Percentiles rank a stretch among this genome's conserved stretches.
Evolutionary conservation across 2,113 vertebrate genomes (phyloP).

Genomic region (Cryptoleucopteryx plumbea): DNA sequence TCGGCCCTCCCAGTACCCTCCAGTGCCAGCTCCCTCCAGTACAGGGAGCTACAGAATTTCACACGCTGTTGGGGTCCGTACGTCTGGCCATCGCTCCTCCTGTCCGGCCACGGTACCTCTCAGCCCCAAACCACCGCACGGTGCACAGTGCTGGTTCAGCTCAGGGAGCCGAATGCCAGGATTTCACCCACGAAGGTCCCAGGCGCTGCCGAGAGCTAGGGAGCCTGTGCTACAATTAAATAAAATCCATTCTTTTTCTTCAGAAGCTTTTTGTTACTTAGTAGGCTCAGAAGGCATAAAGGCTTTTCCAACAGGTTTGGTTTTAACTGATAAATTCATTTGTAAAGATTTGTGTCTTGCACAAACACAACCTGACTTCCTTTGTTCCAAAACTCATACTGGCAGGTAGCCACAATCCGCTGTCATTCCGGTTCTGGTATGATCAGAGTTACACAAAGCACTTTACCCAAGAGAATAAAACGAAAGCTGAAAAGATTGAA

Average conservation of each 20-base stretch:
- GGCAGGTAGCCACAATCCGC: neutral
- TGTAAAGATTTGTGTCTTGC: neutral
- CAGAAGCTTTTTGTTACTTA: neutral
- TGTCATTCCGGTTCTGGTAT: neutral
- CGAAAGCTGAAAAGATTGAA: neutral
- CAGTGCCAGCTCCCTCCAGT: neutral
- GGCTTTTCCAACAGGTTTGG: neutral
- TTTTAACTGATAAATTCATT: neutral
- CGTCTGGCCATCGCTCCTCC: neutral
- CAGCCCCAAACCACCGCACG: neutral
- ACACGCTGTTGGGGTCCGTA: fast-evolving
- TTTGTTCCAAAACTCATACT: neutral
- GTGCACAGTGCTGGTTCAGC: neutral
- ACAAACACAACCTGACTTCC: neutral
- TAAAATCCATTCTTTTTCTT: neutral
- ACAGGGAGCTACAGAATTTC: neutral
- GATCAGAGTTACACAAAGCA: neutral
- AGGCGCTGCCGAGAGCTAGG: neutral
- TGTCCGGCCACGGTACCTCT: fast-evolving
- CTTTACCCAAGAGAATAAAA: neutral
- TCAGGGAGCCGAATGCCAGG: neutral
- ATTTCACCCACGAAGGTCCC: neutral
- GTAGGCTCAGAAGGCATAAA: neutral
- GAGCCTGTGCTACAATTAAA: neutral
- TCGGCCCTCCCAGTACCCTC: neutral